Evolutionary conservation across 2,888 invertebrate genomes (phyloP), one percentile per base, ranked within the genome.

Genomic region (Opisthograptis luteolata): DNA sequence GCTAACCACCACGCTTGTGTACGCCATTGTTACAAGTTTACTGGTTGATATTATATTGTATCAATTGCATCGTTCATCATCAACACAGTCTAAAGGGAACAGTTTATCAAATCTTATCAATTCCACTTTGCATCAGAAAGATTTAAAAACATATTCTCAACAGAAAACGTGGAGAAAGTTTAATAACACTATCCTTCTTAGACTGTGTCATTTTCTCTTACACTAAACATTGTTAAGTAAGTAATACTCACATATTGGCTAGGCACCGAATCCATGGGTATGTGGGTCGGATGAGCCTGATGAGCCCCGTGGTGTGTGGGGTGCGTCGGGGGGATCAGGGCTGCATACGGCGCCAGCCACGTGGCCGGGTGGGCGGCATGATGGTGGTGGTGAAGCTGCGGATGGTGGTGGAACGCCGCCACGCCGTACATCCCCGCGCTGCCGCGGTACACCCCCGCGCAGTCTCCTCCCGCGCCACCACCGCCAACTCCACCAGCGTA

Each of bases 191-290:
- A 19, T 10, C 1, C 40, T 40, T 9, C 32, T 40, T 27, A 32
- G 14, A 15, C 27, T 40, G 46, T 28, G 46, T 27, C 14, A 19
- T 34, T 5, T 27, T 15, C 20, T 31, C 6, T 25, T 12, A 9
- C 9, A 14, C 24, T 10, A 8, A 9, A 24, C 30, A 36, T 6
- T 25, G 12, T n/a, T 22, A 14, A 8, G 15, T 25, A 12, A 4
- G 12, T 13, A 24, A 24, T 44, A 84, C 89, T 87, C 61, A 89
- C 90, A 72, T 88, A 90, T 89, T 89, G 90, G 83, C 81, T 88
- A 79, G 87, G 87, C 77, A 87, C 88, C 43, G 87, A 83, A 66
- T 87, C 88, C 70, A 88, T 85, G 63, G 87, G 90, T 75, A 87
- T 79, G 68, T 84, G 91, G 52, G 79, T 72, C 43, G 80, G 86